A percentile compares a stretch with the other conserved stretches of the same genome.
Evolutionary conservation across 2,888 invertebrate genomes (phyloP).

Genomic region (Atethmia centrago): DNA sequence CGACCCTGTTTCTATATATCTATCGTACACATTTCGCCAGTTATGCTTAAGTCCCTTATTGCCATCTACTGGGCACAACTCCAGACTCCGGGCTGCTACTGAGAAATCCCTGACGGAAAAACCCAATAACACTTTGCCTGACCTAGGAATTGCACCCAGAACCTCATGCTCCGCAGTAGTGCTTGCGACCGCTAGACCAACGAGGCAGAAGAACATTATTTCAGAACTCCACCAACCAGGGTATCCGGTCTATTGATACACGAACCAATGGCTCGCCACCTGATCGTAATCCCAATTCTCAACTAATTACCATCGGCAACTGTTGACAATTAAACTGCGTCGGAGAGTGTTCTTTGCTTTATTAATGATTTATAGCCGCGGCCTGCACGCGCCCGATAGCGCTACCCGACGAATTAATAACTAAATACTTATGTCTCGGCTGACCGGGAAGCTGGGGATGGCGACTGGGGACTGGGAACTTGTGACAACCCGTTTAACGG

Average conservation of each 20-base stretch:
- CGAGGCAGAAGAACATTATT: background rate
- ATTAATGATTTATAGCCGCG: conserved; percentile 73
- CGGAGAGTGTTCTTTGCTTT: conserved; percentile 74
- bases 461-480: conserved; percentile 3
- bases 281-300: conserved; percentile 35
- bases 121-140: no score
- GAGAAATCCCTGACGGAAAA: no score
- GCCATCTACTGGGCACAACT: no score
- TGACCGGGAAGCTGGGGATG: conserved; percentile 31
- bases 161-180: no score
- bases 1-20: no score
- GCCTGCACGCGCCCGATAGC: conserved; percentile 73
- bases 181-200: no score
- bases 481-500: conserved; percentile 19
- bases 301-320: conserved; percentile 49
- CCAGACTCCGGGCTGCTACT: no score
- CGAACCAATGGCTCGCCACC: conserved; percentile 10
- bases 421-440: conserved; percentile 57
- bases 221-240: background rate
- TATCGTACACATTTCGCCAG: no score
- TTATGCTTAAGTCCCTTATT: no score
- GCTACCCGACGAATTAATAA: conserved; percentile 55
- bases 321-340: conserved; percentile 71
- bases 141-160: no score
- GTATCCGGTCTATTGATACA: background rate